Evolutionary conservation across 2,113 vertebrate genomes (phyloP).

Genomic region (Bos javanicus): DNA sequence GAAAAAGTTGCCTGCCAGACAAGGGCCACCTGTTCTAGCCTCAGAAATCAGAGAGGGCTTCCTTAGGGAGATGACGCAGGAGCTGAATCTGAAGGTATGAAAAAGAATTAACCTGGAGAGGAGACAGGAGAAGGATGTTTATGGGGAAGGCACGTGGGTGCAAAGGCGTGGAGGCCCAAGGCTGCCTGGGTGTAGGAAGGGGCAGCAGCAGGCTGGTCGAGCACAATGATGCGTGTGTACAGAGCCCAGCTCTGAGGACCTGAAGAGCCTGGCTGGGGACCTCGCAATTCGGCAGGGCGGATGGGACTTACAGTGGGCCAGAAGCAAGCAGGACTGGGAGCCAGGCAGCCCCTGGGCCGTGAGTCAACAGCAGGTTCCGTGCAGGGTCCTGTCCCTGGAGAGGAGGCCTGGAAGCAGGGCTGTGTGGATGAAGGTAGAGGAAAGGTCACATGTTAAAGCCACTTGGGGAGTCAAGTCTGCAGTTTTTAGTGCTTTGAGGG

Average conservation of each 20-base stretch:
- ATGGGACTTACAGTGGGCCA: not conserved
- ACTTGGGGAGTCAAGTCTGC: not conserved
- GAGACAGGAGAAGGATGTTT: not conserved
- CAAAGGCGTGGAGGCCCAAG: not conserved
- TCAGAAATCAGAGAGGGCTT: not conserved
- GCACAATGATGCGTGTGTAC: not conserved
- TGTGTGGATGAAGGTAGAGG: not conserved
- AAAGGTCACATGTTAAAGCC: not conserved
- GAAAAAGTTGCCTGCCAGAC: not conserved
- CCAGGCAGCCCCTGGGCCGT: rapidly evolving
- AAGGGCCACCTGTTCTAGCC: not conserved
- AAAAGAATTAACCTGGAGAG: not conserved
- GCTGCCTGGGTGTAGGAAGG: not conserved
- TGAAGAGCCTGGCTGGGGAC: not conserved
- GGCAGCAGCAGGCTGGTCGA: not conserved
- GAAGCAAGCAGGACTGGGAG: not conserved
- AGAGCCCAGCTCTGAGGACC: not conserved
- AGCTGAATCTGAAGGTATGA: not conserved
- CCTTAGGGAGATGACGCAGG: not conserved
- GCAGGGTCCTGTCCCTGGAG: not conserved
- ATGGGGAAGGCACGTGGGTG: not conserved
- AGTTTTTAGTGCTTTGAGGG: not conserved
- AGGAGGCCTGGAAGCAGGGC: not conserved
- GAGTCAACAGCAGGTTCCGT: not conserved
- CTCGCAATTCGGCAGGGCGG: not conserved